Evolutionary conservation across 2,888 invertebrate genomes (phyloP).

Genomic region (Theretra japonica): DNA sequence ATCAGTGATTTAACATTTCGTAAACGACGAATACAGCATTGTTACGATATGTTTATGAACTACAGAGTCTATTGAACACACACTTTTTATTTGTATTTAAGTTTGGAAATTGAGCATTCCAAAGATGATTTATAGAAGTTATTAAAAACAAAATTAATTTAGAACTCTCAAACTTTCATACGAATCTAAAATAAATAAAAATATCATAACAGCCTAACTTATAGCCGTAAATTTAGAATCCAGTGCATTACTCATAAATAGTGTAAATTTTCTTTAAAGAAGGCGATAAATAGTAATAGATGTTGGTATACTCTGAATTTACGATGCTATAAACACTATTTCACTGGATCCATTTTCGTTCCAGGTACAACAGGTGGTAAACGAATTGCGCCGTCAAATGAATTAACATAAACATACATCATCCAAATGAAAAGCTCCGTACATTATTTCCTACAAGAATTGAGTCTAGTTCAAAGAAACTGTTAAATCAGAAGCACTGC

Average conservation of each 20-base stretch:
- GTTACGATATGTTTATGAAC: no score
- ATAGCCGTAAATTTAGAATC: background rate
- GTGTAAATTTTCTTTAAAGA: slow-evolving; percentile 17
- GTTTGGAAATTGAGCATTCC: no score
- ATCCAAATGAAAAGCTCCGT: slow-evolving; percentile 8
- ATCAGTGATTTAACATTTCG: no score
- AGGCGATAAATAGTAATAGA: slow-evolving; percentile 26
- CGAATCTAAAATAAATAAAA: slow-evolving; percentile 14
- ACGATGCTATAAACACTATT: slow-evolving; percentile 27
- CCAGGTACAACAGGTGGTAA: slow-evolving; percentile 26
- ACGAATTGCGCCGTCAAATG: slow-evolving; percentile 19
- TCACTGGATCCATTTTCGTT: slow-evolving; percentile 22
- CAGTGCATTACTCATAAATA: slow-evolving; percentile 19
- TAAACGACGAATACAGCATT: no score
- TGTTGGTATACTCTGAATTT: slow-evolving; percentile 16
- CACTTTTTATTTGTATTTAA: no score
- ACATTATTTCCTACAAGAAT: slow-evolving; percentile 1
- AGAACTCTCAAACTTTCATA: background rate
- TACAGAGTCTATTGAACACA: no score
- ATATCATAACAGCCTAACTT: background rate
- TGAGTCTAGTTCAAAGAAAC: slow-evolving; percentile 1
- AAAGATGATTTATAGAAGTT: no score
- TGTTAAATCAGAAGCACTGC: background rate
- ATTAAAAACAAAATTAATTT: no score
- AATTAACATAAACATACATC: slow-evolving; percentile 21